phyloP scores from a whole-genome alignment of 2,113 vertebrate species.

The Amphiprion ocellaris region DNA sequence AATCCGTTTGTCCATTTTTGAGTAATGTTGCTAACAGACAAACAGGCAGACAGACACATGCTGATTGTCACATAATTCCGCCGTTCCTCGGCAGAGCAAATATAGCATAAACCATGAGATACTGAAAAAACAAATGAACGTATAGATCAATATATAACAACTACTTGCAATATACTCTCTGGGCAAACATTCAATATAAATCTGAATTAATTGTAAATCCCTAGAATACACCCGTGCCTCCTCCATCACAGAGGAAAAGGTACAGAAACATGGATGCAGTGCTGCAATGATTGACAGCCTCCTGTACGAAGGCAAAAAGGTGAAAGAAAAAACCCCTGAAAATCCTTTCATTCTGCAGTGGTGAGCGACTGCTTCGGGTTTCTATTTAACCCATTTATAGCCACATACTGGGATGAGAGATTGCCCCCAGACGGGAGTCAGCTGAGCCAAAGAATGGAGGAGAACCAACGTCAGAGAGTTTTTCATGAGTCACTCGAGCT shows the following conservation, averaged over 20 bases:
- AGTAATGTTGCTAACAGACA: no score
- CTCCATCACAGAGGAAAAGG: constrained; percentile 13
- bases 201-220: background rate
- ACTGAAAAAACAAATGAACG: background rate
- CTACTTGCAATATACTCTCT: background rate
- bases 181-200: constrained; percentile 10
- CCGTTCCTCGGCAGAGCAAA: background rate
- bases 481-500: constrained; percentile 23
- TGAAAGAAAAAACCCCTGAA: background rate
- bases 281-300: constrained; percentile 25
- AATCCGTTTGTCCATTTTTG: no score
- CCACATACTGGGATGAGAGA: background rate
- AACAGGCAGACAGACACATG: no score
- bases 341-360: background rate
- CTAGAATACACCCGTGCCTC: constrained; percentile 26
- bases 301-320: constrained; percentile 1
- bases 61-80: no score
- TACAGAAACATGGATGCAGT: constrained; percentile 9
- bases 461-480: background rate
- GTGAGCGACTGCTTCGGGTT: no score
- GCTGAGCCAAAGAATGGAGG: background rate
- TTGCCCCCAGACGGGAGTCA: background rate
- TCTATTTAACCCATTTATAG: background rate
- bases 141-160: background rate
- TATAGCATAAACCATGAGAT: background rate